These are phyloP conservation scores for Anthopleura xanthogrammica DNA, from an alignment of 92 coral and sea anemone species.

Conservation along the genomic window DNA sequence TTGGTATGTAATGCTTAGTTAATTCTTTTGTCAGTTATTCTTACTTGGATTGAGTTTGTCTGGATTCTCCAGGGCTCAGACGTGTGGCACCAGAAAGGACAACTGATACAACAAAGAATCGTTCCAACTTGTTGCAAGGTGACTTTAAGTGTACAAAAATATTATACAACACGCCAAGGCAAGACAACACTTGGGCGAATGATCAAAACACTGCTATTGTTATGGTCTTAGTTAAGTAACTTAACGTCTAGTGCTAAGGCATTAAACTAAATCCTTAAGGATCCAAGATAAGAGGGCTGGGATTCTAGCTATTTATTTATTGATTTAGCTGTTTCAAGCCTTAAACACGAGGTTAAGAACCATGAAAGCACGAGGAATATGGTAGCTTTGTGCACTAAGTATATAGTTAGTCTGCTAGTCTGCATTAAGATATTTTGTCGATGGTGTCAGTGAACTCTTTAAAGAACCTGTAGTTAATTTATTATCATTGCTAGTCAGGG, in stretches of 20 bases:
- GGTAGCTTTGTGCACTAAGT: background rate
- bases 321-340: slow-evolving; percentile 4
- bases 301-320: slow-evolving; percentile 8
- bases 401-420: background rate
- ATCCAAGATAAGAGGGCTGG: slow-evolving; percentile 20
- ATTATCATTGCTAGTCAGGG: too few species aligned
- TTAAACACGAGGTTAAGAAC: background rate
- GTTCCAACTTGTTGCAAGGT: background rate
- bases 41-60: background rate
- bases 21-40: slow-evolving; percentile 3
- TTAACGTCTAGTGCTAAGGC: slow-evolving; percentile 3
- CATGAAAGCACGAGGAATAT: background rate
- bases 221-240: slow-evolving; percentile 2
- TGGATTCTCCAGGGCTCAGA: slow-evolving; percentile 13
- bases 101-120: background rate
- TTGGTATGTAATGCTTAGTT: background rate
- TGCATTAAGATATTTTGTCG: too few species aligned
- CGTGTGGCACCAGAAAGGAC: slow-evolving; percentile 14
- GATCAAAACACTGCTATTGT: background rate
- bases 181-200: background rate
- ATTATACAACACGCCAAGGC: background rate
- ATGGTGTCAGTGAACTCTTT: too few species aligned
- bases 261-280: slow-evolving; percentile 10
- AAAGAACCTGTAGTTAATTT: too few species aligned
- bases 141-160: background rate